A percentile compares a stretch with the other conserved stretches of the same genome.
phyloP scores from a whole-genome alignment of 2,797 vertebrate genomes.

The Dendrocincla tyrannina region DNA sequence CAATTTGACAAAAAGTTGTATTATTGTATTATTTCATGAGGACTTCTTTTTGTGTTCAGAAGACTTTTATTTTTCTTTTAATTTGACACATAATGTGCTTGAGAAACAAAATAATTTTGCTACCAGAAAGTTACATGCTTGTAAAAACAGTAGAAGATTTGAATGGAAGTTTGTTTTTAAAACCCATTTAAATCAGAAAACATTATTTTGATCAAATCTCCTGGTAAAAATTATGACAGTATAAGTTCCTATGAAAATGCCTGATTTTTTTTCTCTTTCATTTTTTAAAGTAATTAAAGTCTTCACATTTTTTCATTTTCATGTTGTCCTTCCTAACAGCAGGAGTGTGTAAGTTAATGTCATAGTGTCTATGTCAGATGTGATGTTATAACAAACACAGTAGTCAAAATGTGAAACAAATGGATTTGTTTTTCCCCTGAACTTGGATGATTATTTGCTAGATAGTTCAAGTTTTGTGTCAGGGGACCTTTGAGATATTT shows the following conservation, averaged over 20 bases:
- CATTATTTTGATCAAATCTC: background rate
- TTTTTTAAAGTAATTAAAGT: background rate
- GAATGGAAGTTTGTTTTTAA: background rate
- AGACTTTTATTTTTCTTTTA: background rate
- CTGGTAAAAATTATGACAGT: background rate
- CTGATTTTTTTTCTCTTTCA: background rate
- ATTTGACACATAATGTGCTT: background rate
- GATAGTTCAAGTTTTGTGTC: background rate
- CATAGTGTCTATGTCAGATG: background rate
- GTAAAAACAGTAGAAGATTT: background rate
- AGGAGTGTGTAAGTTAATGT: background rate
- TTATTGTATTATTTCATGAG: background rate
- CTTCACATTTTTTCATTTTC: background rate
- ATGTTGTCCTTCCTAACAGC: background rate
- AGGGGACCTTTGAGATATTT: background rate
- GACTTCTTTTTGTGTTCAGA: background rate
- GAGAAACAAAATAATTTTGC: background rate
- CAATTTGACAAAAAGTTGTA: background rate
- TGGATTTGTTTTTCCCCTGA: background rate
- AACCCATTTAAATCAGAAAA: background rate
- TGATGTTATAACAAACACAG: background rate
- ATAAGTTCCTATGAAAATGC: background rate
- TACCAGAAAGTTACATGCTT: background rate
- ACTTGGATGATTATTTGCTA: background rate
- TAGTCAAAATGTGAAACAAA: background rate